These are phyloP conservation scores for Callinectes sapidus DNA, from an alignment of 2,888 invertebrate species.

Conservation along the genomic window DNA sequence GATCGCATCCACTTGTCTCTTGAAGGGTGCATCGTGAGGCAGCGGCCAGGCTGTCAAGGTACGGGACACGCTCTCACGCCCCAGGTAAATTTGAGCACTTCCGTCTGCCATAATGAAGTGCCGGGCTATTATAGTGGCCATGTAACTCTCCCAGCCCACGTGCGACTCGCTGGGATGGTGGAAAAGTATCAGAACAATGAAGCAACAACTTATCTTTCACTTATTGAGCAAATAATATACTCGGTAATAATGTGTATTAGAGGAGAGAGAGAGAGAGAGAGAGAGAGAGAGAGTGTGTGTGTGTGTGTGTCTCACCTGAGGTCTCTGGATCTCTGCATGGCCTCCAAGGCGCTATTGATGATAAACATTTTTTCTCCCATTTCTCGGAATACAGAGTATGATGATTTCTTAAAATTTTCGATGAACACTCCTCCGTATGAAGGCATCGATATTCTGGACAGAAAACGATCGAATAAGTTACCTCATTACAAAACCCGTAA, in stretches of 20 bases:
- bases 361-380: conserved; percentile 29
- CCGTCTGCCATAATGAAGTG: background rate
- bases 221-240: background rate
- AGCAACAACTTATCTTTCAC: background rate
- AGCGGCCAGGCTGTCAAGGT: background rate
- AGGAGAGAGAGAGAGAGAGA: too few relatives aligned
- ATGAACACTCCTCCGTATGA: conserved; percentile 9
- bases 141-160: conserved; percentile 1
- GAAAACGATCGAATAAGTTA: background rate
- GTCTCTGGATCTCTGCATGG: background rate
- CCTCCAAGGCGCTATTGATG: background rate
- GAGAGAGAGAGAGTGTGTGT: too few relatives aligned
- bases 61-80: conserved; percentile 6
- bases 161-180: background rate
- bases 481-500: background rate
- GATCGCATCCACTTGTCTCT: background rate
- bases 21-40: conserved; percentile 14
- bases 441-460: conserved; percentile 2
- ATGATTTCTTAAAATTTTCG: background rate
- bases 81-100: background rate
- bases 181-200: background rate
- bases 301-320: background rate
- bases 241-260: background rate
- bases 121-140: background rate
- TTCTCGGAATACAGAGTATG: conserved; percentile 21